These are phyloP conservation scores for Temnothorax unifasciatus DNA, from an alignment of 2,888 invertebrate species.

Conservation along the genomic window DNA sequence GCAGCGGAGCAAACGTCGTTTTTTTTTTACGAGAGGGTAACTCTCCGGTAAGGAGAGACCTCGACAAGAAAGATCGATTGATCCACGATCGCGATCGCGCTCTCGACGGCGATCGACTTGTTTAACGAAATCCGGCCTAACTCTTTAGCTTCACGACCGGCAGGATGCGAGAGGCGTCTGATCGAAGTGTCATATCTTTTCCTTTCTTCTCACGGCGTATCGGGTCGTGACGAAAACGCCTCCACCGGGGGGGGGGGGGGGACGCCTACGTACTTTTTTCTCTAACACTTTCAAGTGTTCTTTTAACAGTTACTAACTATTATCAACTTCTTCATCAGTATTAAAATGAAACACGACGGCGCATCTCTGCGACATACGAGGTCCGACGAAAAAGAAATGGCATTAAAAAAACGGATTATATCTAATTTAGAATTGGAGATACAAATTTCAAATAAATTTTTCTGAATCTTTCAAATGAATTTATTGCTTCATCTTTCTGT, in stretches of 20 bases:
- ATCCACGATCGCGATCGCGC: slow-evolving; percentile 38
- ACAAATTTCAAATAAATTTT: not conserved
- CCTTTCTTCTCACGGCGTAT: slow-evolving; percentile 42
- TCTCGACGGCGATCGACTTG: slow-evolving; percentile 6
- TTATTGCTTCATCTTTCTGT: not conserved
- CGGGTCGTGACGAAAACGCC: slow-evolving; percentile 56
- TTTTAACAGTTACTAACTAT: slow-evolving; percentile 10
- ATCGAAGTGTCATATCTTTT: slow-evolving; percentile 46
- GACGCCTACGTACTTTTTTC: slow-evolving; percentile 45
- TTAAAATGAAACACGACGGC: not conserved
- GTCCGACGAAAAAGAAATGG: not conserved
- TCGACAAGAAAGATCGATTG: slow-evolving; percentile 1
- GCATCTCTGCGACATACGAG: not conserved
- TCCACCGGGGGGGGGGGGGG: slow-evolving; percentile 32
- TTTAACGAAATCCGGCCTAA: not conserved
- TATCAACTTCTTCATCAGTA: slow-evolving; percentile 17
- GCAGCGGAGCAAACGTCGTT: slow-evolving; percentile 23
- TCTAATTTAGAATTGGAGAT: not conserved
- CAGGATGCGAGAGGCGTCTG: slow-evolving; percentile 53
- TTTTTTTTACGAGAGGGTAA: slow-evolving; percentile 15
- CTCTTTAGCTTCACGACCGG: slow-evolving; percentile 34
- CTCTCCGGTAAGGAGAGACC: slow-evolving; percentile 18
- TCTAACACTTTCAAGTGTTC: slow-evolving; percentile 24
- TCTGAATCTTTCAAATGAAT: not conserved
- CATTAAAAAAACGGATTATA: not conserved